Conservation (phyloP, 2,797 vertebrate genomes). For the Betta splendens region DNA sequence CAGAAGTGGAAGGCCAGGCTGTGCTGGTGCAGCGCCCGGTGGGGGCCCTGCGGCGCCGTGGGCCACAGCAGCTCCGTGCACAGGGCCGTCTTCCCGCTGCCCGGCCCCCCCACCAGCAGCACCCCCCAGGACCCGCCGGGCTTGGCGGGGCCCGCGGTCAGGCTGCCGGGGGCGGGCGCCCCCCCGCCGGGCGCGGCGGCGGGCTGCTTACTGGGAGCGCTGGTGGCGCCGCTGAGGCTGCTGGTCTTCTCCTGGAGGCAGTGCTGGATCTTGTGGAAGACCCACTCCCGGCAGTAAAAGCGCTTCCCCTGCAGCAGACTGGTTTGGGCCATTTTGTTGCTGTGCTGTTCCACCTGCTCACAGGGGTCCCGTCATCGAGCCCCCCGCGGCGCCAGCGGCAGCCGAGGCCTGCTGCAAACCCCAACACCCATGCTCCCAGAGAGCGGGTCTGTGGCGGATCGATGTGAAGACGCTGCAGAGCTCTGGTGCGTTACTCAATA, state of each 20-base stretch:
- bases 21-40: constrained; percentile 89
- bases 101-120: constrained; percentile 94
- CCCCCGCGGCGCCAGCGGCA: constrained; percentile 64
- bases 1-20: constrained; percentile 95
- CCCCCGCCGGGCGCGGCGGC: constrained; percentile 77
- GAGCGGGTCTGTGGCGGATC: constrained; percentile 36
- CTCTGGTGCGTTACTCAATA: constrained; percentile 43
- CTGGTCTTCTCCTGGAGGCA: constrained; percentile 96
- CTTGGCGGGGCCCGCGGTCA: constrained; percentile 62
- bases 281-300: constrained; percentile 99
- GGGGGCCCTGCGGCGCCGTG: constrained; percentile 84
- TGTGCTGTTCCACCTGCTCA: constrained; percentile 64
- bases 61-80: constrained; percentile 97
- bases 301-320: constrained; percentile 97
- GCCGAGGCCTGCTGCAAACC: constrained; percentile 42
- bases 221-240: constrained; percentile 78
- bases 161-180: constrained; percentile 56
- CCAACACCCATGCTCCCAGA: constrained; percentile 64
- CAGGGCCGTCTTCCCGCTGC: constrained; percentile 95
- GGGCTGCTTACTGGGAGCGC: constrained; percentile 75
- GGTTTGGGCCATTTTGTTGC: constrained; percentile 90
- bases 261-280: constrained; percentile 99
- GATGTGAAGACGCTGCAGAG: constrained; percentile 22
- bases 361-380: constrained; percentile 65
- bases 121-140: constrained; percentile 89